Evolutionary conservation across 2,113 vertebrate genomes (phyloP), one percentile per base, ranked within the genome.

Genomic region (Typhlomys cinereus): DNA sequence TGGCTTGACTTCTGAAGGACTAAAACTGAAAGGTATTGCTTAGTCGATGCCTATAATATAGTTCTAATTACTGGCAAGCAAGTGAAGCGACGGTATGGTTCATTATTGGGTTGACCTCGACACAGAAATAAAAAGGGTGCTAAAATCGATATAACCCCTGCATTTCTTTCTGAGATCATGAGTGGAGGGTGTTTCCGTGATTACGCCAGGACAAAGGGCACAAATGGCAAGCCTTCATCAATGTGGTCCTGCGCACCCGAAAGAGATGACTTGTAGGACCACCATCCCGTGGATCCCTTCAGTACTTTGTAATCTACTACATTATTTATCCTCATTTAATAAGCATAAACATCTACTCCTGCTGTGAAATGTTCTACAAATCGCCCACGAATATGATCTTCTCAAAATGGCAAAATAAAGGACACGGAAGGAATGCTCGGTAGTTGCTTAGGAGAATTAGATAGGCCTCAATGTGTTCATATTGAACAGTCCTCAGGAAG

Each of bases 161-260:
- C 50, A n/a, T 85, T 82, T 74, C 61, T 89, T 86, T 85, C 18
- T 79, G 59, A 69, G 79, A 69, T 82, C 83, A 23, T 46, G 41
- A 92, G 54, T 70, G 80, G n/a, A 86, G 41, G 61, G 86, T 34
- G 36, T 92, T 83, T 75, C 83, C 83, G 64, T 86, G 23, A 66
- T 88, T 90, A 92, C 95, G 34, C 69, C 46, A 36, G 89, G 81
- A 93, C 86, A 95, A 86, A 94, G 86, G 44, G 59, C 79, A 86
- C 59, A 75, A 89, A 76, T 39, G 85, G 48, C 67, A 67, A 8
- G 54, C 73, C 73, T 88, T 89, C 23, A 8, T 50, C 48, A 64
- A 21, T 17, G 78, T 75, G 3, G 20, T 79, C 50, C 70, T 70
- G 27, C 59, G 17, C 48, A 20, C 66, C 85, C 57, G 46, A 61